A percentile compares a stretch with the other conserved stretches of the same genome.
These are phyloP conservation scores for Nematopogon swammerdamellus DNA, from an alignment of 2,888 invertebrate genomes.

Conservation along the genomic window DNA sequence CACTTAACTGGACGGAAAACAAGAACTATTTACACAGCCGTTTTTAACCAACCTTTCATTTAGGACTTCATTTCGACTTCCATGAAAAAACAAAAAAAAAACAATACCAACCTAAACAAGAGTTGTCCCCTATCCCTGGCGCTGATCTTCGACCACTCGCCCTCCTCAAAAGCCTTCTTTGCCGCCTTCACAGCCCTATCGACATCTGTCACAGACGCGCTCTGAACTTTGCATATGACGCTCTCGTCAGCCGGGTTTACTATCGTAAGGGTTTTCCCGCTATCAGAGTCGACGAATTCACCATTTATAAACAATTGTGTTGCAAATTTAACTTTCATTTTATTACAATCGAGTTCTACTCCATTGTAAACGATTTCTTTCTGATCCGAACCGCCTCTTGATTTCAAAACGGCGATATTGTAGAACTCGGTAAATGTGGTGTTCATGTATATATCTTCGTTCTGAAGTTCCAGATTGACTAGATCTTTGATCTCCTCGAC, in stretches of 20 bases:
- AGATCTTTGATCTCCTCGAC: conserved; percentile 90
- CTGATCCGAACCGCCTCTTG: conserved; percentile 58
- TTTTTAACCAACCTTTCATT: too few relatives aligned
- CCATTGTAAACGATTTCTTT: conserved; percentile 68
- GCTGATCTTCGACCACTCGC: conserved; percentile 94
- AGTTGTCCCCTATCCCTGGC: conserved; percentile 85
- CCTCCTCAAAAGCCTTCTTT: conserved; percentile 79
- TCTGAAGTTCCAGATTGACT: conserved; percentile 72
- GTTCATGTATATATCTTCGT: conserved; percentile 91
- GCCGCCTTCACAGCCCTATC: conserved; percentile 87
- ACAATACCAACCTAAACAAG: conserved; percentile 68
- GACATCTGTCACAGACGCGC: conserved; percentile 77
- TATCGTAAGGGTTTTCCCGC: conserved; percentile 58
- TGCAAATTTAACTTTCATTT: conserved; percentile 81
- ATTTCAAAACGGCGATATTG: conserved; percentile 60
- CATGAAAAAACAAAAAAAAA: too few relatives aligned
- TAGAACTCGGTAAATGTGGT: conserved; percentile 84
- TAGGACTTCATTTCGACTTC: too few relatives aligned
- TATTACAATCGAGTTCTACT: conserved; percentile 75
- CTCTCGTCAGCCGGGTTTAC: conserved; percentile 87
- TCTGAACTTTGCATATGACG: conserved; percentile 69
- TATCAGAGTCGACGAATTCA: conserved; percentile 77
- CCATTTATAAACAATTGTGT: conserved; percentile 91
- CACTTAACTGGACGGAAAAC: too few relatives aligned
- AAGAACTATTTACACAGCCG: too few relatives aligned